Conservation (phyloP, 2,888 invertebrate species). For the Apotomis betuletana region DNA sequence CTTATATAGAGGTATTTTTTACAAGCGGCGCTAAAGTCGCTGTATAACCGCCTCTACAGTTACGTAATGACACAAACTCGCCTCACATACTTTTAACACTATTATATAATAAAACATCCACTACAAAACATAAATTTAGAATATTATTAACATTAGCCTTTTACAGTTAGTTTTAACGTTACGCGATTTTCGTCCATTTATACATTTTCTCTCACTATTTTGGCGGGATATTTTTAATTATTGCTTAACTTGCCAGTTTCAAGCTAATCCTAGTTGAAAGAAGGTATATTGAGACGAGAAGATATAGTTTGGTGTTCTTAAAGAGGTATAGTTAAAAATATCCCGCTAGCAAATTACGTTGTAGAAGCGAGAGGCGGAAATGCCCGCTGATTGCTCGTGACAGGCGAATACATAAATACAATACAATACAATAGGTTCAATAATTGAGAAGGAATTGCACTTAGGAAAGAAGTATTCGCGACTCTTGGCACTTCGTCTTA, state of each 20-base stretch:
- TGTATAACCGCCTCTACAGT: slow-evolving; percentile 40
- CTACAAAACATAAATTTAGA: slow-evolving; percentile 77
- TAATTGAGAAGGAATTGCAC: slow-evolving; percentile 78
- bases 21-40: slow-evolving; percentile 2
- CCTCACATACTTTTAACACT: slow-evolving; percentile 50
- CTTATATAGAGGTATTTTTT: neutral
- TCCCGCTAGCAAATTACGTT: slow-evolving; percentile 52
- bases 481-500: slow-evolving; percentile 82
- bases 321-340: slow-evolving; percentile 52
- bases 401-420: slow-evolving; percentile 46
- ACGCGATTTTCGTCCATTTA: slow-evolving; percentile 57
- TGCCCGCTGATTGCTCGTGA: slow-evolving; percentile 42
- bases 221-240: slow-evolving; percentile 63
- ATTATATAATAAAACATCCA: slow-evolving; percentile 69
- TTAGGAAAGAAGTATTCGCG: slow-evolving; percentile 67
- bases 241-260: neutral
- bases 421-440: slow-evolving; percentile 54
- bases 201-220: slow-evolving; percentile 64
- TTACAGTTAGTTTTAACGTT: slow-evolving; percentile 49
- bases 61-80: slow-evolving; percentile 35
- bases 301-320: slow-evolving; percentile 1
- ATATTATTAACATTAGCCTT: slow-evolving; percentile 61
- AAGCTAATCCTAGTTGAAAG: slow-evolving; percentile 1
- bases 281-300: neutral
- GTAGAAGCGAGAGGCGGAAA: slow-evolving; percentile 58